These are phyloP conservation scores for Coleophora deauratella DNA, from an alignment of 2,888 invertebrate genomes.

Conservation along the genomic window DNA sequence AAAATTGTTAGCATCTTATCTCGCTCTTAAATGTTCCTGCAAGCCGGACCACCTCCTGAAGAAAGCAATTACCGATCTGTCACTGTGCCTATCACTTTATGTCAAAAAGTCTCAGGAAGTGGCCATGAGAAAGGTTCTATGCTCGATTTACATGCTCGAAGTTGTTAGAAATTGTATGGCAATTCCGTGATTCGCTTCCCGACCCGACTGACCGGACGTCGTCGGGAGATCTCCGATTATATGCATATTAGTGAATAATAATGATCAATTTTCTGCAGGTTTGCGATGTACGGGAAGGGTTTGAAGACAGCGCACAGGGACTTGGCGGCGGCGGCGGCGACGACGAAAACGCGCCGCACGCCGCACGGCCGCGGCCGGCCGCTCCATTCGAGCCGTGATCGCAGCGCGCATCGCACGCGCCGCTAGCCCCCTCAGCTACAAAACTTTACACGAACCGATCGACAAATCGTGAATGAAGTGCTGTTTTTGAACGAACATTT, in stretches of 20 bases:
- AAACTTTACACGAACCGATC: conserved; percentile 56
- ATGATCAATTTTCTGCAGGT: neutral
- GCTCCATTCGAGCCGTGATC: conserved; percentile 50
- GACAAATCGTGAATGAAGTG: conserved; percentile 53
- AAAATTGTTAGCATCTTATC: too few relatives aligned
- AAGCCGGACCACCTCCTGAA: too few relatives aligned
- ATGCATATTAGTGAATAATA: conserved; percentile 37
- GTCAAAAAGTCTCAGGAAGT: neutral
- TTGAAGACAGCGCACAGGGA: conserved; percentile 33
- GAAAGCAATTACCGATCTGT: too few relatives aligned
- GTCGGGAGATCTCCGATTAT: conserved; percentile 47
- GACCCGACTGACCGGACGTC: too few relatives aligned
- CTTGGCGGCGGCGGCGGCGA: conserved; percentile 30
- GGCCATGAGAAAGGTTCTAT: neutral
- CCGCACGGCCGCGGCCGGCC: neutral
- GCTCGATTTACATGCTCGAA: neutral
- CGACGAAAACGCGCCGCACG: too few relatives aligned
- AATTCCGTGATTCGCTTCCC: conserved; percentile 16
- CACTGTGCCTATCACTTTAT: too few relatives aligned
- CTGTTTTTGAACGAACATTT: conserved; percentile 41
- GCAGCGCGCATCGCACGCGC: conserved; percentile 43
- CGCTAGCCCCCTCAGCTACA: conserved; percentile 31
- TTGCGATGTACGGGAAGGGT: conserved; percentile 13
- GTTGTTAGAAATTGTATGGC: neutral
- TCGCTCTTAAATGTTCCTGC: too few relatives aligned